Evolutionary conservation across 2,888 invertebrate species (phyloP), one percentile per base, ranked within the genome.

Genomic region (Trichogramma dendrolimi): DNA sequence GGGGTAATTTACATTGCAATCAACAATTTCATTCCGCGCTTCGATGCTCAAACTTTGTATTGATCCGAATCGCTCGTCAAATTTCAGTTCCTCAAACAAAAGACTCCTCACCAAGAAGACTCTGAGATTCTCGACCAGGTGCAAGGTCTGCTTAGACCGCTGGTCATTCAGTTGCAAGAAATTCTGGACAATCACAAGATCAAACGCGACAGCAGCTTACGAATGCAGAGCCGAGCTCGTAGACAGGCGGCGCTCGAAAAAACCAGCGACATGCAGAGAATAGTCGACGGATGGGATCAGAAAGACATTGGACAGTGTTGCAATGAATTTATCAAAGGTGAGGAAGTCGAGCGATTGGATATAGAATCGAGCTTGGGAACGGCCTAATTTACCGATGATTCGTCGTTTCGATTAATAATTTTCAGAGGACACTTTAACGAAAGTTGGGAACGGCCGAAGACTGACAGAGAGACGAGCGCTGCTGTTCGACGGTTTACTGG

Each of bases 261-360:
- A 79, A 91, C 94, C 72, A 88, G 89, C 71, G 96, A 97, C 75
- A 81, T 97, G 63, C 91, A 94, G 73, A 86, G 86, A 71, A 87
- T 88, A 56, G 92, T 96, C 2, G 96, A 96, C 77, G 94, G 94
- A 76, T 96, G 96, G 93, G 95, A 96, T 79, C 86, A 87, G 53
- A 87, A 89, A 71, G 94, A 95, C 78, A 88, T 94, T 66, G 92
- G 92, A 43, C 94, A 95, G 79, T 93, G 93, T 80, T 96, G 95
- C 79, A 96, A 94, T 80, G 96, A 96, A 81, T 95, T 96, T 77
- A 92, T 96, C 53, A 83, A 92, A 82, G 94, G 94, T 92, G 79
- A 73, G 74, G 40, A 14, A 53, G n/a, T 27, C 27, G 27, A 27
- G 27, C 27, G 27, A 27, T 27, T 27, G 27, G 27, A 53, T 14